Conservation (phyloP, 2,797 vertebrate genomes). For the Hirundo rustica region DNA sequence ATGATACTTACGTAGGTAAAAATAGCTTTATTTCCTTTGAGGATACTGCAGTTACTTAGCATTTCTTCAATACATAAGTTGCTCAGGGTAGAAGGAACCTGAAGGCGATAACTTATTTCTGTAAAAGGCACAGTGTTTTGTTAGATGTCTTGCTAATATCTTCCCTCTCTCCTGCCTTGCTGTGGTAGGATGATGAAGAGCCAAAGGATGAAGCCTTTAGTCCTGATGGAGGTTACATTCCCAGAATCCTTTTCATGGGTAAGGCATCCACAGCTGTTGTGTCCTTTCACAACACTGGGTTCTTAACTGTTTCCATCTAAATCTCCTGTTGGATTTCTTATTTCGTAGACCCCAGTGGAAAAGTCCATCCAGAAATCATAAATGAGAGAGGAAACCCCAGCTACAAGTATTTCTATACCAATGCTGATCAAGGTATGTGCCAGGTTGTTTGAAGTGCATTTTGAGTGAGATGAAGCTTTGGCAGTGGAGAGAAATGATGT, state of each 20-base stretch:
- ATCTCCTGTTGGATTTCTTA: not conserved
- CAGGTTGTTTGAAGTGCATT: not conserved
- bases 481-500: not conserved
- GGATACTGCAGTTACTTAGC: not conserved
- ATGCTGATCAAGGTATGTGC: conserved; percentile 89
- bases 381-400: conserved; percentile 95
- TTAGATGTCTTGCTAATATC: not conserved
- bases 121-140: not conserved
- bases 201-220: conserved; percentile 92
- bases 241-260: conserved; percentile 98
- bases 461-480: not conserved
- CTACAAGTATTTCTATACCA: conserved; percentile 98
- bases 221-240: conserved; percentile 97
- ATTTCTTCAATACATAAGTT: not conserved
- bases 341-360: conserved; percentile 88
- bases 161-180: not conserved
- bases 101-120: not conserved
- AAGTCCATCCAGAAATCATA: conserved; percentile 91
- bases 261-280: not conserved
- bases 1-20: not conserved
- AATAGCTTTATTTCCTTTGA: not conserved
- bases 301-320: not conserved
- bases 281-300: not conserved
- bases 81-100: not conserved
- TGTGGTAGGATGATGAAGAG: conserved; percentile 93